phyloP scores from a whole-genome alignment of 2,113 vertebrate species.

The Xerus inauris region DNA sequence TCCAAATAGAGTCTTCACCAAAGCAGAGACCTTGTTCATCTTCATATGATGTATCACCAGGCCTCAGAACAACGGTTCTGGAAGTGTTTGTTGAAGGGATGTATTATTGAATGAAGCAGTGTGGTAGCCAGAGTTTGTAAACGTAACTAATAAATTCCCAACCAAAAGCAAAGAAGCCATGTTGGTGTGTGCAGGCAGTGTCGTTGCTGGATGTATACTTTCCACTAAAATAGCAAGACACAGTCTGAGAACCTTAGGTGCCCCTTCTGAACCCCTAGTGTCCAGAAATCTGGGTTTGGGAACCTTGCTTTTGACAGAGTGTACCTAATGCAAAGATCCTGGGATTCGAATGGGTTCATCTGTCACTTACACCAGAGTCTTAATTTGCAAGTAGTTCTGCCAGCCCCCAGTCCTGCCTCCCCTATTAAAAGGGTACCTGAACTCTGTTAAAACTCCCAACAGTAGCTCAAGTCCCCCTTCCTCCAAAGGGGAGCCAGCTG shows the following conservation, averaged over 20 bases:
- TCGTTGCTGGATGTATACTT: not conserved
- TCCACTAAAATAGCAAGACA: not conserved
- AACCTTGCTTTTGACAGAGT: not conserved
- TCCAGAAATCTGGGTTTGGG: not conserved
- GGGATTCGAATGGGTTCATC: not conserved
- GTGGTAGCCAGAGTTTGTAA: not conserved
- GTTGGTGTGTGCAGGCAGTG: not conserved
- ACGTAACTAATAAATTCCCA: not conserved
- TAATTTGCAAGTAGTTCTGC: not conserved
- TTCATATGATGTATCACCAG: not conserved
- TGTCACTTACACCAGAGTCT: not conserved
- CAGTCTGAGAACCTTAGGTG: not conserved
- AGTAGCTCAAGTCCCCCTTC: not conserved
- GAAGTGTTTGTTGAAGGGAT: not conserved
- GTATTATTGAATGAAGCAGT: not conserved
- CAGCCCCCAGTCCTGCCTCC: not conserved
- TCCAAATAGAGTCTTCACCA: rapidly evolving
- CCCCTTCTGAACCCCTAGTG: not conserved
- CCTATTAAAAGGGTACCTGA: not conserved
- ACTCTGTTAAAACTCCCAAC: not conserved
- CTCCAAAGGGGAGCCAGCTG: not conserved
- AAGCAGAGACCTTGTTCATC: not conserved
- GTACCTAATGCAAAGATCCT: not conserved
- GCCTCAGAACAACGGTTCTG: not conserved
- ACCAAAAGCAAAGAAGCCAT: not conserved